A percentile compares a stretch with the other conserved stretches of the same genome.
These are phyloP conservation scores for Sitta europaea DNA, from an alignment of 2,113 vertebrate genomes.

Conservation along the genomic window DNA sequence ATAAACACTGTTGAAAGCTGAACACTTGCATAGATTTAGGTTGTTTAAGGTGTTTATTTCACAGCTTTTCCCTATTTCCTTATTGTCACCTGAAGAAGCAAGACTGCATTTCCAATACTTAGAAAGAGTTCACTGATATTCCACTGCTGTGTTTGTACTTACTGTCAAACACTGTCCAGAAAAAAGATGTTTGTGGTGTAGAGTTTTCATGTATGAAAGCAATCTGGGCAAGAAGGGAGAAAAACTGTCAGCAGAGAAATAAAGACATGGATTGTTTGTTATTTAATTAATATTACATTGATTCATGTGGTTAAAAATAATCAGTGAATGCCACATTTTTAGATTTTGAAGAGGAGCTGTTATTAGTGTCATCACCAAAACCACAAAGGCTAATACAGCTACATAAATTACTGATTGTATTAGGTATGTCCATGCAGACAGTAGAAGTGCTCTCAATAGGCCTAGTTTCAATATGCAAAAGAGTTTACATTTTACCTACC, in stretches of 20 bases:
- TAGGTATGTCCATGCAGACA: background rate
- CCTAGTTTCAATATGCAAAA: background rate
- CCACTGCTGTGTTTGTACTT: background rate
- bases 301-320: background rate
- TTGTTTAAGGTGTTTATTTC: too few species aligned
- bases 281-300: background rate
- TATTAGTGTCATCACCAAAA: background rate
- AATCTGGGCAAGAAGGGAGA: accelerated
- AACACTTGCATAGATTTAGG: too few species aligned
- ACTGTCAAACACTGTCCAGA: background rate
- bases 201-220: background rate
- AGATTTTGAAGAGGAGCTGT: background rate
- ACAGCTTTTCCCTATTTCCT: too few species aligned
- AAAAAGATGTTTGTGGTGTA: background rate
- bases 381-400: background rate
- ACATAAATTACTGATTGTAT: background rate
- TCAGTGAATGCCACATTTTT: background rate
- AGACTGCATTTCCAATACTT: background rate
- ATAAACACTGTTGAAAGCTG: too few species aligned
- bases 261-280: background rate
- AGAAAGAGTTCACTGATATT: background rate
- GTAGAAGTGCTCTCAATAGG: background rate
- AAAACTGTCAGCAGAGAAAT: background rate
- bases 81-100: too few species aligned
- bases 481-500: background rate